These are phyloP conservation scores for Catagonus wagneri DNA, from an alignment of 2,113 vertebrate genomes.

Conservation along the genomic window DNA sequence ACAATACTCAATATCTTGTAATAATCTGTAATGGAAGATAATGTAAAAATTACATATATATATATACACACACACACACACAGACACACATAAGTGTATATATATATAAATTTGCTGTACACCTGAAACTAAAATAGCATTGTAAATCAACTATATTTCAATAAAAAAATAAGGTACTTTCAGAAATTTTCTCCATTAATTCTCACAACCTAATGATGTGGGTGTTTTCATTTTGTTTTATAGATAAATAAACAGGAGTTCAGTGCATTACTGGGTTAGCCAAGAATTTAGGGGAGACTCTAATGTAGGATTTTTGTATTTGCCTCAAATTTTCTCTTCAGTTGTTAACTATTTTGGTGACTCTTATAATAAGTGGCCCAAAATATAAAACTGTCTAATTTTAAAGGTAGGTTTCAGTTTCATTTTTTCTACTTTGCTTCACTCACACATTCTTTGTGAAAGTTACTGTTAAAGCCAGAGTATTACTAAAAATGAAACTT, in stretches of 20 bases:
- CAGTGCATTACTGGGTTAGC: not conserved
- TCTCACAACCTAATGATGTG: not conserved
- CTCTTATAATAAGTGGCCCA: not conserved
- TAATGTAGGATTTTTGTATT: slow-evolving; percentile 26
- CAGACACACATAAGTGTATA: too few species aligned
- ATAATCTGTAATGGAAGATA: too few species aligned
- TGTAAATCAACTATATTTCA: too few species aligned
- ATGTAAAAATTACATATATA: too few species aligned
- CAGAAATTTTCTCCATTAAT: not conserved
- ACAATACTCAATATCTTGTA: too few species aligned
- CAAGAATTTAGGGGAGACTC: not conserved
- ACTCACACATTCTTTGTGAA: not conserved
- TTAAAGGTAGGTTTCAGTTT: not conserved
- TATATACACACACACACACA: too few species aligned
- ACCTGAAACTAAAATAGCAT: too few species aligned
- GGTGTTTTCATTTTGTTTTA: slow-evolving; percentile 46
- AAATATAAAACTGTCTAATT: not conserved
- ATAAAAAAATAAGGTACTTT: not conserved
- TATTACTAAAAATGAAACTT: not conserved
- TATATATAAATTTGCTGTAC: too few species aligned
- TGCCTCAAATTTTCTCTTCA: not conserved
- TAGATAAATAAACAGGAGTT: not conserved
- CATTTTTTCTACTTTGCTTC: not conserved
- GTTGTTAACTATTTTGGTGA: not conserved
- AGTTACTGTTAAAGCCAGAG: not conserved